These are phyloP conservation scores for Germaria angustata DNA, from an alignment of 2,888 invertebrate species.

Conservation along the genomic window DNA sequence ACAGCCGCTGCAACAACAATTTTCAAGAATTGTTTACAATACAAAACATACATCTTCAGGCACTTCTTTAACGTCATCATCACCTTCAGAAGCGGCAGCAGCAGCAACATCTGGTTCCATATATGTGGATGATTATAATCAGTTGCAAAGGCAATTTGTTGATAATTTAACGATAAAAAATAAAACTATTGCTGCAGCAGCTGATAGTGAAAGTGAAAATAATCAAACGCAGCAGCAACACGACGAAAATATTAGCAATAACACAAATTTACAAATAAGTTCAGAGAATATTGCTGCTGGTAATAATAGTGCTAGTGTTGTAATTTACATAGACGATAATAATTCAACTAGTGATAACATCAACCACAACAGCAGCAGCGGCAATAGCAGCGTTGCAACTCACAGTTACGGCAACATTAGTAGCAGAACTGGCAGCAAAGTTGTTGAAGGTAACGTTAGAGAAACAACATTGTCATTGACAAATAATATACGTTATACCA, in stretches of 20 bases:
- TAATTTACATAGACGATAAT: conserved; percentile 69
- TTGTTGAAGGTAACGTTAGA: not conserved
- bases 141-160: conserved; percentile 47
- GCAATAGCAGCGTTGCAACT: not conserved
- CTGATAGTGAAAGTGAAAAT: conserved; percentile 47
- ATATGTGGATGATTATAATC: conserved; percentile 34
- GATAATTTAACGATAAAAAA: conserved; percentile 34
- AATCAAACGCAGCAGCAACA: conserved; percentile 21
- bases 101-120: conserved; percentile 34
- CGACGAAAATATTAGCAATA: not conserved
- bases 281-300: conserved; percentile 50
- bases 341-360: conserved; percentile 64
- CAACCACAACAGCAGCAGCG: conserved; percentile 42
- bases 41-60: not conserved
- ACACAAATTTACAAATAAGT: conserved; percentile 12
- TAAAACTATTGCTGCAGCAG: conserved; percentile 51
- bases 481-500: conserved; percentile 44
- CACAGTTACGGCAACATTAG: not conserved
- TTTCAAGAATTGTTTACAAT: conserved; percentile 35
- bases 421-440: not conserved
- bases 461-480: conserved; percentile 19
- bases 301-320: conserved; percentile 58
- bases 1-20: conserved; percentile 52
- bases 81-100: conserved; percentile 47
- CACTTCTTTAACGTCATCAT: conserved; percentile 27